These are phyloP conservation scores for Bombus huntii DNA, from an alignment of 1,140 invertebrate genomes.

Conservation along the genomic window DNA sequence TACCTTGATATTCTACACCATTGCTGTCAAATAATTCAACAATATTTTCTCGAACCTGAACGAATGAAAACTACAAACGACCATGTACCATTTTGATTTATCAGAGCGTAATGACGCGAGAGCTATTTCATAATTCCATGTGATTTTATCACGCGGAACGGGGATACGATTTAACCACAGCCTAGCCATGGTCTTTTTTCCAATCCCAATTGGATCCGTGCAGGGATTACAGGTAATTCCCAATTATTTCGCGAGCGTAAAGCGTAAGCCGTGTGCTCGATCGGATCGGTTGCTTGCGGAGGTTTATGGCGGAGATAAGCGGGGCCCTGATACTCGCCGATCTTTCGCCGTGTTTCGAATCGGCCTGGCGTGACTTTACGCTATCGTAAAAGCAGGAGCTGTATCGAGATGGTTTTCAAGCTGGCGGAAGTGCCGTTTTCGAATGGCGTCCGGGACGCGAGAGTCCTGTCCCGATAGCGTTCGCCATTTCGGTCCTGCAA, in stretches of 20 bases:
- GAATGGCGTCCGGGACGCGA: not conserved
- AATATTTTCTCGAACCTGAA: not conserved
- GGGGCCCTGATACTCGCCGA: slow-evolving; percentile 3
- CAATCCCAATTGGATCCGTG: not conserved
- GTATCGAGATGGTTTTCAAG: slow-evolving; percentile 41
- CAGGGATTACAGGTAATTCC: slow-evolving; percentile 45
- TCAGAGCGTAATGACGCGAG: not conserved
- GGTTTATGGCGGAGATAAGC: slow-evolving; percentile 63
- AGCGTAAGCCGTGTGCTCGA: slow-evolving; percentile 43
- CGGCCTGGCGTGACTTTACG: slow-evolving; percentile 58
- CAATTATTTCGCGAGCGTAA: slow-evolving; percentile 58
- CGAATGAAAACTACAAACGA: not conserved
- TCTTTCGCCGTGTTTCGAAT: slow-evolving; percentile 49
- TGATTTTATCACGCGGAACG: not conserved
- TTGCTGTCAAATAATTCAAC: not conserved
- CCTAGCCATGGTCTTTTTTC: not conserved
- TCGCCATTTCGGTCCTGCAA: not conserved
- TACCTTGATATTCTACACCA: not conserved
- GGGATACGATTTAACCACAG: no score
- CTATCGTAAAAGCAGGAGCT: slow-evolving; percentile 57
- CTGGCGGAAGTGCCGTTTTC: slow-evolving; percentile 4
- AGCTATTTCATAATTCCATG: slow-evolving; percentile 17
- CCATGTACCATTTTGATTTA: not conserved
- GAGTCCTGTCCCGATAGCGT: not conserved
- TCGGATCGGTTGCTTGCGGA: slow-evolving; percentile 19